These are phyloP conservation scores for Perodicticus potto DNA, from an alignment of 2,797 vertebrate species.

Conservation along the genomic window DNA sequence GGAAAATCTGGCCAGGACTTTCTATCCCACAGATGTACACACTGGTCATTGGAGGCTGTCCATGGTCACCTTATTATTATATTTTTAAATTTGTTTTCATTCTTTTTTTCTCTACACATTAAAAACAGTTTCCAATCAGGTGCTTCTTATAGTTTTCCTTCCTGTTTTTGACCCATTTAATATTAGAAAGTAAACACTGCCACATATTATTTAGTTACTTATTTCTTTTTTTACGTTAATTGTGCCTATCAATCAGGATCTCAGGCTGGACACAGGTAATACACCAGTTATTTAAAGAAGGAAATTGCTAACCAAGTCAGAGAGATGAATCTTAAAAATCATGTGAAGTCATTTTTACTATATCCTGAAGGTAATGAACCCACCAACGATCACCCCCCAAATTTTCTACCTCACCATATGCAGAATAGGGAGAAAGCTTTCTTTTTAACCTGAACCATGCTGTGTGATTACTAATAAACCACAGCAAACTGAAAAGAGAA, in stretches of 20 bases:
- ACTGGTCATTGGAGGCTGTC: background rate
- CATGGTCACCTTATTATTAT: background rate
- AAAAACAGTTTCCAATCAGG: background rate
- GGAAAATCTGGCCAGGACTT: background rate
- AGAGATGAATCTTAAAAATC: background rate
- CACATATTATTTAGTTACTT: background rate
- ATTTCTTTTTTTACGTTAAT: background rate
- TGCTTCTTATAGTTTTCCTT: background rate
- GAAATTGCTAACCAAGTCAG: background rate
- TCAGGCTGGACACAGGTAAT: background rate
- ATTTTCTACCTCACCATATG: background rate
- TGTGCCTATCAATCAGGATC: background rate
- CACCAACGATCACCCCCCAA: background rate
- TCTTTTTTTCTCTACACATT: background rate
- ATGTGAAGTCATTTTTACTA: background rate
- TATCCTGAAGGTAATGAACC: background rate
- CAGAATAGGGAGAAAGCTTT: background rate
- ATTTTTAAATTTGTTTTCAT: background rate
- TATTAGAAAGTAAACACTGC: background rate
- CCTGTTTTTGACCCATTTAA: background rate
- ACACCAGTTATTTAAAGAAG: background rate
- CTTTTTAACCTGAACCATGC: background rate
- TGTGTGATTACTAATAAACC: background rate
- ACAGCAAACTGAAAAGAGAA: background rate
- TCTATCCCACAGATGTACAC: rapidly evolving